Conservation (phyloP, 2,797 vertebrate species). For the Sebastes oblongus region DNA sequence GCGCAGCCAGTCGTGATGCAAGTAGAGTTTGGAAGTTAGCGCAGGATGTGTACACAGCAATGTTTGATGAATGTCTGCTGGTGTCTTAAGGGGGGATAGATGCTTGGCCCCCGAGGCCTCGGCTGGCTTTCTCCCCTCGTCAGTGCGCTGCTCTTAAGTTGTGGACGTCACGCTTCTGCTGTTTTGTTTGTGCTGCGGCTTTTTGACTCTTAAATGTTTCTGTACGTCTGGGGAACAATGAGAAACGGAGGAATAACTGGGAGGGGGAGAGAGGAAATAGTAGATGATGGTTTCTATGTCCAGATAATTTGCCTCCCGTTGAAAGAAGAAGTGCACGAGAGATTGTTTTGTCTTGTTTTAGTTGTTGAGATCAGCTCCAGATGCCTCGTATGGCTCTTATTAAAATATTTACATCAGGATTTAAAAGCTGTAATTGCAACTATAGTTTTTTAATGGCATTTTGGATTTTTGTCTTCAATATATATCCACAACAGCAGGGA, state of each 20-base stretch:
- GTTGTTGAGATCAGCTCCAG: conserved; percentile 10
- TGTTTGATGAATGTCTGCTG: conserved; percentile 66
- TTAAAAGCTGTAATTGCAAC: conserved; percentile 18
- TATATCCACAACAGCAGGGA: conserved; percentile 17
- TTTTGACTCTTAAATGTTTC: background rate
- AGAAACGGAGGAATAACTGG: background rate
- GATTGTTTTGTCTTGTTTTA: conserved; percentile 22
- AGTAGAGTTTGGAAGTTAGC: conserved; percentile 58
- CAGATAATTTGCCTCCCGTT: conserved; percentile 6
- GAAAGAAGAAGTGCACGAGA: conserved; percentile 8
- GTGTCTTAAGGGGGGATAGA: conserved; percentile 34
- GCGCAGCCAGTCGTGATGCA: conserved; percentile 51
- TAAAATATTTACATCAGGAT: conserved; percentile 16
- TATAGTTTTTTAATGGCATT: conserved; percentile 21
- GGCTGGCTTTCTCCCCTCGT: background rate
- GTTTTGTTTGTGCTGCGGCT: conserved; percentile 15
- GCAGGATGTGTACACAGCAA: conserved; percentile 72
- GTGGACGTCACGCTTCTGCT: background rate
- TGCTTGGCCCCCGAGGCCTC: conserved; percentile 45
- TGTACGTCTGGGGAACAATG: conserved; percentile 8
- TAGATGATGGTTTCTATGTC: background rate
- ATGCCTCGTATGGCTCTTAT: conserved; percentile 8
- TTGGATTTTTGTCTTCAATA: background rate
- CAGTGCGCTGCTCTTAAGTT: conserved; percentile 8
- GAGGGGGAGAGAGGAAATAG: background rate